phyloP scores from a whole-genome alignment of 2,113 vertebrate genomes.

The Oncorhynchus masou region DNA sequence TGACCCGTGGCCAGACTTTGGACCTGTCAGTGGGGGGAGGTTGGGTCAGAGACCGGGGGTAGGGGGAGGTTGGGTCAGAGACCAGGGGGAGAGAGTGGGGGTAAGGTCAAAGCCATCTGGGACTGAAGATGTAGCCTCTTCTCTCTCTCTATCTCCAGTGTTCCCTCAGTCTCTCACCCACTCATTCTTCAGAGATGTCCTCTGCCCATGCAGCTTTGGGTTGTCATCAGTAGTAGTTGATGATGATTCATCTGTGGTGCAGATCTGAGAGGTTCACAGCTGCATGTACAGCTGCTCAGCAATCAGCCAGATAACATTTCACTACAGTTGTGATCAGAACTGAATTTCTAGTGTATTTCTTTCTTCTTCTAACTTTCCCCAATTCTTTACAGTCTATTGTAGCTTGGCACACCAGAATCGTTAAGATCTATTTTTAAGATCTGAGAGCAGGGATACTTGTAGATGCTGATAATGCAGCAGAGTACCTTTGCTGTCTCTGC shows the following conservation, averaged over 20 bases:
- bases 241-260: constrained; percentile 52
- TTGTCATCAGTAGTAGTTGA: constrained; percentile 34
- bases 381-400: constrained; percentile 12
- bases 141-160: neutral
- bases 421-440: no score
- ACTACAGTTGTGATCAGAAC: constrained; percentile 60
- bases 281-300: constrained; percentile 57
- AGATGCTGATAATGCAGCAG: neutral
- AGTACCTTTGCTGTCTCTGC: neutral
- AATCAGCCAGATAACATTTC: constrained; percentile 57
- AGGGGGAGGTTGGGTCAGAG: neutral
- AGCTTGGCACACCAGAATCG: neutral
- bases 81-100: neutral
- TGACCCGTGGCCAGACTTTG: neutral
- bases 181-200: neutral
- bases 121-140: neutral
- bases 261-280: constrained; percentile 44
- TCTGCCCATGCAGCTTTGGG: neutral
- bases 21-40: neutral
- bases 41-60: neutral
- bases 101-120: neutral
- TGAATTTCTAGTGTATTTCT: no score
- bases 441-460: neutral
- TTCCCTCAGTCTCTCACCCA: neutral
- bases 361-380: constrained; percentile 5